phyloP scores from a whole-genome alignment of 2,888 invertebrate species.

The Nemotelus nigrinus region DNA sequence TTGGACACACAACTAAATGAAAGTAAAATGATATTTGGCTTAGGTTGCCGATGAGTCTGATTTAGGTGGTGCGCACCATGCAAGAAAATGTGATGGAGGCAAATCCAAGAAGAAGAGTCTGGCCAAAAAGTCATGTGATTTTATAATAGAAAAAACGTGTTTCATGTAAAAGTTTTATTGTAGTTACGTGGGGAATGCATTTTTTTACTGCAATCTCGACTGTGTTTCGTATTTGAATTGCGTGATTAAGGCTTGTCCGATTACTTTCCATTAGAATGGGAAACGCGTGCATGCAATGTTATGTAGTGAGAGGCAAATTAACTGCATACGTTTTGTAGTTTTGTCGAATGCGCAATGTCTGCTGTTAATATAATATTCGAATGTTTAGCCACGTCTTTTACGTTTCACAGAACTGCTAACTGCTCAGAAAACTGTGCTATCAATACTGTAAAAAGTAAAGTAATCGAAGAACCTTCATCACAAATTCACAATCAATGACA shows the following conservation, averaged over 20 bases:
- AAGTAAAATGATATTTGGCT: slow-evolving; percentile 26
- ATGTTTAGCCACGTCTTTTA: too few species aligned
- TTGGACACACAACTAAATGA: slow-evolving; percentile 7
- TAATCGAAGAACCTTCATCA: too few species aligned
- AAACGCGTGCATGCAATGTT: background rate
- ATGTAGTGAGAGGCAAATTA: background rate
- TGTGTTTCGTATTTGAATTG: background rate
- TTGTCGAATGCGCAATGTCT: background rate
- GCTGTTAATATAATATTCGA: too few species aligned
- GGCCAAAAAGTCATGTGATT: background rate
- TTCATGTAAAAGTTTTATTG: background rate
- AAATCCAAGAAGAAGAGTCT: background rate
- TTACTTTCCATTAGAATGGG: background rate
- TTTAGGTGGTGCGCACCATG: background rate
- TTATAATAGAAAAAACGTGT: background rate
- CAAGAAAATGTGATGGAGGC: background rate
- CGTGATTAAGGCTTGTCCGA: background rate
- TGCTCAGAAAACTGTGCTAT: too few species aligned
- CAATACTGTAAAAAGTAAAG: too few species aligned
- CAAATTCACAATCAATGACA: too few species aligned
- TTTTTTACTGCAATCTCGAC: background rate
- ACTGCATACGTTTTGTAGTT: background rate
- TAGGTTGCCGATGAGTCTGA: slow-evolving; percentile 2
- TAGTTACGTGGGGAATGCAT: background rate
- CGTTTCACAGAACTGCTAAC: too few species aligned